These are phyloP conservation scores for Lutraria lutraria DNA, from an alignment of 2,888 invertebrate genomes.

Conservation along the genomic window DNA sequence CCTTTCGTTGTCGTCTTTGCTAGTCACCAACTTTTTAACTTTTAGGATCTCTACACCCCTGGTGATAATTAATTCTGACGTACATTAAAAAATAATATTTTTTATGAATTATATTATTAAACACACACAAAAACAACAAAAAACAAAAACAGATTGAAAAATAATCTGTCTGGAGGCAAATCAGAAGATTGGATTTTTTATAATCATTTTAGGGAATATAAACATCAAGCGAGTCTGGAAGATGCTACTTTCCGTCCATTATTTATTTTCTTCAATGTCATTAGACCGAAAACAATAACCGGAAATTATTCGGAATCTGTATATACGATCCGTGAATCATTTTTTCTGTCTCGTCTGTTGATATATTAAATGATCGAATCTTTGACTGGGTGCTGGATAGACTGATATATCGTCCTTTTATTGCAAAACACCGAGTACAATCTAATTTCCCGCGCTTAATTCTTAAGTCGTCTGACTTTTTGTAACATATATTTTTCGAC, in stretches of 20 bases:
- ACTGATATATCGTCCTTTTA: slow-evolving; percentile 22
- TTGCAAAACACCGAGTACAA: neutral
- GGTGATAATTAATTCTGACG: neutral
- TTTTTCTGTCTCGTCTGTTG: slow-evolving; percentile 21
- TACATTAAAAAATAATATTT: neutral
- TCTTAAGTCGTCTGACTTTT: neutral
- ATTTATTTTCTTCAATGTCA: slow-evolving; percentile 23
- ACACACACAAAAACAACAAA: no score
- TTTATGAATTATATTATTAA: neutral
- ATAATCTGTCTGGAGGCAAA: neutral
- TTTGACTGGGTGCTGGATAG: neutral
- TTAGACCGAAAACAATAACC: slow-evolving; percentile 21
- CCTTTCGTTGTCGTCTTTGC: no score
- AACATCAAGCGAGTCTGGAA: neutral
- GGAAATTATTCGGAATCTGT: neutral
- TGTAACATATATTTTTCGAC: neutral
- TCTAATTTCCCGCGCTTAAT: slow-evolving; percentile 3
- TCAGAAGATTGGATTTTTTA: neutral
- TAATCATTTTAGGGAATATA: neutral
- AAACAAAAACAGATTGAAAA: neutral
- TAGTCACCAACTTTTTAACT: no score
- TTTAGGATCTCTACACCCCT: no score
- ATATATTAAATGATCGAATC: slow-evolving; percentile 24
- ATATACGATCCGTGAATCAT: slow-evolving; percentile 25
- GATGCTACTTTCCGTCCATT: neutral